A percentile compares a stretch with the other conserved stretches of the same genome.
phyloP scores from a whole-genome alignment of 64 coral and sea anemone genomes.

The Catalaphyllia jardinei region DNA sequence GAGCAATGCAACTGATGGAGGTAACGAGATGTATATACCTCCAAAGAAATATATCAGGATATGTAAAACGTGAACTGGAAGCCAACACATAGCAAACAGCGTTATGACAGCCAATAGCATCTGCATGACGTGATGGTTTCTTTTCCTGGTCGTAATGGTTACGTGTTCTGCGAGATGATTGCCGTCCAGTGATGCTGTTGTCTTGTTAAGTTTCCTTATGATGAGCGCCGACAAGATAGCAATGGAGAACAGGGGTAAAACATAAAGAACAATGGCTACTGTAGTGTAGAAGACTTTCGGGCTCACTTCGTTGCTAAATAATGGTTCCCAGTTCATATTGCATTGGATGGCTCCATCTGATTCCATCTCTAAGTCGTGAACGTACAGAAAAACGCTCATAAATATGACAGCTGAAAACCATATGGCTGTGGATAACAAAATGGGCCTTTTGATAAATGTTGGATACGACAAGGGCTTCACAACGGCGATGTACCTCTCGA shows the following conservation, averaged over 20 bases:
- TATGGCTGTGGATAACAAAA: slow-evolving; percentile 8
- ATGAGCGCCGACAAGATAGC: slow-evolving; percentile 51
- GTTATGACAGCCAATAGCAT: slow-evolving; percentile 66
- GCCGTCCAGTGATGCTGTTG: slow-evolving; percentile 19
- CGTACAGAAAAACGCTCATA: slow-evolving; percentile 15
- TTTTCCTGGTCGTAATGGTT: not conserved
- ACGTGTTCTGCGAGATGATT: not conserved
- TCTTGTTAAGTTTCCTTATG: slow-evolving; percentile 53
- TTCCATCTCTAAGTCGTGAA: not conserved
- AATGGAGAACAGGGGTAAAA: slow-evolving; percentile 54
- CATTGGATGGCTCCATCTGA: not conserved
- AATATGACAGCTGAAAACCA: slow-evolving; percentile 17
- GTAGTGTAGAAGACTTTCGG: slow-evolving; percentile 8
- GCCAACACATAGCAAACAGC: slow-evolving; percentile 78
- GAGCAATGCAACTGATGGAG: slow-evolving; percentile 9
- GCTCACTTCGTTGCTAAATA: not conserved
- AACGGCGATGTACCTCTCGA: slow-evolving; percentile 49
- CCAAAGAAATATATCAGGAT: slow-evolving; percentile 31
- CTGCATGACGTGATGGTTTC: slow-evolving; percentile 43
- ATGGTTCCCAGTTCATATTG: slow-evolving; percentile 6
- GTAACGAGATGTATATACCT: not conserved
- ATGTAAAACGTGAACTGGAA: slow-evolving; percentile 71
- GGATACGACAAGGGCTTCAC: slow-evolving; percentile 20
- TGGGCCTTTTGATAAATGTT: slow-evolving; percentile 15
- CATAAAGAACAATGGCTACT: slow-evolving; percentile 43